These are phyloP conservation scores for Rhynchotus rufescens DNA, from an alignment of 2,797 vertebrate species.

Conservation along the genomic window DNA sequence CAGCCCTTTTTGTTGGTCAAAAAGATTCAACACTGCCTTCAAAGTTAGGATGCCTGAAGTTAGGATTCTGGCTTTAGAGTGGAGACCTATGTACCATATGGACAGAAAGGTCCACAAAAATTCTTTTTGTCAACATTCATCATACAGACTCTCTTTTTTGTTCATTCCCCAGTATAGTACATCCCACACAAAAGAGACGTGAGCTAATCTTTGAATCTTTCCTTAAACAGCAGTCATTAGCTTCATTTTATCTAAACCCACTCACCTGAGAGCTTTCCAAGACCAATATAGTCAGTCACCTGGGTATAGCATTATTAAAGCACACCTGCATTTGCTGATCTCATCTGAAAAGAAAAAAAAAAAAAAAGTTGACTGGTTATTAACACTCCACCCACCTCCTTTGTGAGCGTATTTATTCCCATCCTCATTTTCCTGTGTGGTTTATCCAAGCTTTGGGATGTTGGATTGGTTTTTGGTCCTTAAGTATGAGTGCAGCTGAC, in stretches of 20 bases:
- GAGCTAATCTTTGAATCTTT: background rate
- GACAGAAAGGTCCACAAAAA: background rate
- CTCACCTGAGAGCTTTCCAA: background rate
- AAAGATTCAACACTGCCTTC: background rate
- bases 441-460: background rate
- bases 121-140: background rate
- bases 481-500: background rate
- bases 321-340: background rate
- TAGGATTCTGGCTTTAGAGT: background rate
- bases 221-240: background rate
- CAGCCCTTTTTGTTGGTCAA: background rate
- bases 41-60: background rate
- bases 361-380: background rate
- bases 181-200: background rate
- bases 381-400: background rate
- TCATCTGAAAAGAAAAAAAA: background rate
- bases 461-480: background rate
- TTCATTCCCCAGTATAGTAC: background rate
- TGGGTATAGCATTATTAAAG: background rate
- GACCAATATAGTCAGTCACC: background rate
- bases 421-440: background rate
- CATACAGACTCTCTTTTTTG: background rate
- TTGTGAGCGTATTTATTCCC: background rate
- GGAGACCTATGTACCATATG: background rate
- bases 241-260: constrained; percentile 17